Evolutionary conservation across 2,888 invertebrate genomes (phyloP).

Genomic region (Harmothoe impar): DNA sequence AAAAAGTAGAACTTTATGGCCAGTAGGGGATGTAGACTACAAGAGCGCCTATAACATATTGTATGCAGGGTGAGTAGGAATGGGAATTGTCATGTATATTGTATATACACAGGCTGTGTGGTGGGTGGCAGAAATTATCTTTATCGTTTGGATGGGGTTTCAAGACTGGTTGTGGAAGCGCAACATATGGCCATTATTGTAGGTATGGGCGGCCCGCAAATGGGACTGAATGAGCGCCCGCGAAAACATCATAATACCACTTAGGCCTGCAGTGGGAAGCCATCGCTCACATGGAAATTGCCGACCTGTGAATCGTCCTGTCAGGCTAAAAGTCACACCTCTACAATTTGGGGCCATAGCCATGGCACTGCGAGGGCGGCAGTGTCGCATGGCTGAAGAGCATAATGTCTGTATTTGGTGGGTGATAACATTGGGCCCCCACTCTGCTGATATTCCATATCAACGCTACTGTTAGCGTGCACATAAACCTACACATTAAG

Average conservation of each 20-base stretch:
- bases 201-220: not conserved
- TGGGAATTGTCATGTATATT: no score
- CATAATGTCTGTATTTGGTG: not conserved
- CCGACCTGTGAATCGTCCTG: conserved; percentile 18
- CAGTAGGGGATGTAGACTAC: no score
- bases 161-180: conserved; percentile 8
- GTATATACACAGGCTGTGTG: no score
- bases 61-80: no score
- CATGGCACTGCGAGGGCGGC: not conserved
- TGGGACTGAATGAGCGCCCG: not conserved
- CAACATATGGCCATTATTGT: conserved; percentile 11
- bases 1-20: no score
- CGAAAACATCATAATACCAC: conserved; percentile 32
- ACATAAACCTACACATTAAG: conserved; percentile 30
- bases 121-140: not conserved
- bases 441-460: not conserved
- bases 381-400: not conserved
- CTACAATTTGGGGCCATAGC: not conserved
- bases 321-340: conserved; percentile 39
- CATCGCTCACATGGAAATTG: conserved; percentile 13
- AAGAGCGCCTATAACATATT: no score
- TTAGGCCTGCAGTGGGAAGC: not conserved
- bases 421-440: not conserved
- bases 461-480: not conserved
- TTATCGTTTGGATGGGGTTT: not conserved